Base-by-base conservation (phyloP, 2,797 vertebrate genomes). In the Lagodon rhomboides region DNA sequence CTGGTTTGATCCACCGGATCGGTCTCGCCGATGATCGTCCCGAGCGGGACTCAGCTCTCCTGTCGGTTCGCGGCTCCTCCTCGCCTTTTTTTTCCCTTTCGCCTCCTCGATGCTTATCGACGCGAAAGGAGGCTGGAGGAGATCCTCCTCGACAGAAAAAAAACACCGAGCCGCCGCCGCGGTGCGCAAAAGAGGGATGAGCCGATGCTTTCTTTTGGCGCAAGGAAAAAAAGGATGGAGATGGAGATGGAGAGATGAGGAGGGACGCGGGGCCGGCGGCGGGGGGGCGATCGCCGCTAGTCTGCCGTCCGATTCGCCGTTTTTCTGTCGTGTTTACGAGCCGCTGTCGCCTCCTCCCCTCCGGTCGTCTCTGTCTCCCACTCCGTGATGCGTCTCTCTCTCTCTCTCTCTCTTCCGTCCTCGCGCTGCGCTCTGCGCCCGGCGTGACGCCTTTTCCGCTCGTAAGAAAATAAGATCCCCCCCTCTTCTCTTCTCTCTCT, bases 281-380 rank as follows among this genome's bases (percentile, higher is more conserved):
- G 77, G 74, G 77, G 77, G 56, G 75, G 58, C 46, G 83, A 61
- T 80, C 76, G 83, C 80, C 75, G 84, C 85, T 84, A n/a, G 77
- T 84, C 86, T 68, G 66, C 50, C 75, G 90, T 86, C 75, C 86
- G 66, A 56, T 75, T 77, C 84, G 73, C 73, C 73, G 87, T 85
- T 85, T 34, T 87, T 85, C 79, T 74, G 86, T 86, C 89, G 91
- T 92, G 88, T 92, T 93, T 91, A 87, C 82, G 83, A 90, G 3
- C 79, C 84, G 53, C 75, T 60, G 83, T 70, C 89, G 84, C 84
- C 84, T 76, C 90, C 65, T 50, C 49, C 53, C 79, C 83, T 84
- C 72, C 46, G 9, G 46, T 63, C 75, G 51, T 49, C 43, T 73
- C 60, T 46, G 0, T 72, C 63, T 53, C 47, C 65, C 68, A 34